A percentile compares a stretch with the other conserved stretches of the same genome.
Evolutionary conservation across 2,797 vertebrate species (phyloP).

Genomic region (Onychomys arenicola): DNA sequence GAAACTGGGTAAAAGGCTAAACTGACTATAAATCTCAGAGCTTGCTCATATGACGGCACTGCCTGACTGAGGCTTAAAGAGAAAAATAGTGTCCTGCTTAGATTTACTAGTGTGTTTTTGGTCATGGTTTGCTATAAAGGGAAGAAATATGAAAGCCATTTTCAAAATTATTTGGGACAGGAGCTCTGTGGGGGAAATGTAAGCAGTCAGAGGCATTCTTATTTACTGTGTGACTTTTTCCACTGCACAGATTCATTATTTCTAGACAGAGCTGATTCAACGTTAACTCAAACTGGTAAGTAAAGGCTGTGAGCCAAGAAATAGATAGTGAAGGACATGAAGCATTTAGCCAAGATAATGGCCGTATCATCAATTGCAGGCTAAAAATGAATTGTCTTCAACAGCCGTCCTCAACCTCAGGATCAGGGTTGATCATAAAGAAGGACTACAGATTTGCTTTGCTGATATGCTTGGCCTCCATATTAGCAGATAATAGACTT

Average conservation of each 20-base stretch:
- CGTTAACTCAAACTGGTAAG: conserved; percentile 43
- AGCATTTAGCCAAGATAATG: conserved; percentile 22
- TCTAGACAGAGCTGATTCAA: conserved; percentile 34
- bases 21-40: conserved; percentile 85
- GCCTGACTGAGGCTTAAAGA: conserved; percentile 74
- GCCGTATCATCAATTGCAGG: not conserved
- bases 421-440: not conserved
- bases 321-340: not conserved
- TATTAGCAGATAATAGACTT: not conserved
- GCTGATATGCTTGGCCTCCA: not conserved
- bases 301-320: conserved; percentile 4
- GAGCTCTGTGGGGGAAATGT: conserved; percentile 55
- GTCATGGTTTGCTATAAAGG: conserved; percentile 72
- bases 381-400: conserved; percentile 21
- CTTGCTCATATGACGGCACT: conserved; percentile 79
- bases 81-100: conserved; percentile 60
- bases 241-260: conserved; percentile 26
- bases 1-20: conserved; percentile 84
- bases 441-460: not conserved
- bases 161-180: conserved; percentile 69
- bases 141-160: conserved; percentile 76
- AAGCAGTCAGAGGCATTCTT: not conserved
- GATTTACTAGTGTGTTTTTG: conserved; percentile 79
- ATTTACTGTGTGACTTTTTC: conserved; percentile 53
- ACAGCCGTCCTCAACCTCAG: not conserved